Base-by-base conservation (phyloP, 2,797 vertebrate genomes). In the Galagoides demidoff region DNA sequence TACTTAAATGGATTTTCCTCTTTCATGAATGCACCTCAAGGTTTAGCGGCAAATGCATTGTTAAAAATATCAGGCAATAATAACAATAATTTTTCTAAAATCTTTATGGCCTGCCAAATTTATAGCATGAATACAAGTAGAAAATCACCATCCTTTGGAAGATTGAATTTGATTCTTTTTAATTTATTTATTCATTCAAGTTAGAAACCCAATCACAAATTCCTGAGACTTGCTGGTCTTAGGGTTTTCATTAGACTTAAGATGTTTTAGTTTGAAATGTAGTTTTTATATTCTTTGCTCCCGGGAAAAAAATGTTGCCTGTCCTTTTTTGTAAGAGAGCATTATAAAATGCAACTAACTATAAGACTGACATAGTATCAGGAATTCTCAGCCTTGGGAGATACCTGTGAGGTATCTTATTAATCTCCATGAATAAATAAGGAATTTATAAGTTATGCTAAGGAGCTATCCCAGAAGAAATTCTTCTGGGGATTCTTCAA, bases 41-140 rank as follows among this genome's bases (percentile, higher is more conserved):
- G 81, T 96, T 97, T 97, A 93, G 85, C 95, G 95, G 95, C 86
- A 95, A 96, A 95, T 59, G 17, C 59, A 90, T 77, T 97, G 78
- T 94, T 91, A 82, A 88, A 94, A 92, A 85, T 79, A 90, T 76
- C 81, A 92, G 83, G 92, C 87, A 92, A 88, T 93, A 92, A 92
- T 85, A 89, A 94, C n/a, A 76, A 68, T 86, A 92, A 34, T 93
- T 92, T 96, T 94, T 82, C 68, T 86, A 45, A 96, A 90, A 61
- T 94, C 52, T 90, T 90, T 88, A 89, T 74, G 88, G 70, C 39
- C 71, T 95, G 39, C 81, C 91, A 95, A 89, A 95, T 96, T 94
- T 88, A 43, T 82, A 71, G 70, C 77, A 82, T 76, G 71, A 91
- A 93, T 83, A 71, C 59, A 94, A 91, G 61, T 31, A 86, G 73